These are phyloP conservation scores for Carterocephalus palaemon DNA, from an alignment of 2,888 invertebrate species.

Conservation along the genomic window DNA sequence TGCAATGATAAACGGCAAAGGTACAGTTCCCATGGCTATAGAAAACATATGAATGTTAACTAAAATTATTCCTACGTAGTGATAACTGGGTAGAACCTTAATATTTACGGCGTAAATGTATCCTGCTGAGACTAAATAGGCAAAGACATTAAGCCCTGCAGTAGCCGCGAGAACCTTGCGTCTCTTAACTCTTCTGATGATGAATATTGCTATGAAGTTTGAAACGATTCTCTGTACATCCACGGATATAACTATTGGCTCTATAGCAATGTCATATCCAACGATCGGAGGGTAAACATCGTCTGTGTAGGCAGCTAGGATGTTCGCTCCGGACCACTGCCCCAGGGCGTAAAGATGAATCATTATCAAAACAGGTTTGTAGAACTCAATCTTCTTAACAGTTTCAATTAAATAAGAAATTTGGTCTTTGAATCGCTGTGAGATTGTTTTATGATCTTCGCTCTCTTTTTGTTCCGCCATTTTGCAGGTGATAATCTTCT, in stretches of 20 bases:
- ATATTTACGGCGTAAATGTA: slow-evolving; percentile 25
- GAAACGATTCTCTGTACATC: slow-evolving; percentile 36
- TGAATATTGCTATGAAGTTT: slow-evolving; percentile 33
- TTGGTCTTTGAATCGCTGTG: background rate
- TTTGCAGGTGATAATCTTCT: slow-evolving; percentile 35
- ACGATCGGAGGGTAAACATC: slow-evolving; percentile 33
- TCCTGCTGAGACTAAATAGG: slow-evolving; percentile 21
- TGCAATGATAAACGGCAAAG: slow-evolving; percentile 50
- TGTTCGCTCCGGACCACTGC: slow-evolving; percentile 39
- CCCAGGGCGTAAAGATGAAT: slow-evolving; percentile 37
- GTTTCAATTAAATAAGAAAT: slow-evolving; percentile 27
- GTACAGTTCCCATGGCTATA: slow-evolving; percentile 29
- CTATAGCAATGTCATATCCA: slow-evolving; percentile 31
- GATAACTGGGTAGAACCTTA: slow-evolving; percentile 21
- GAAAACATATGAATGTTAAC: slow-evolving; percentile 31
- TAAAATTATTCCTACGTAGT: slow-evolving; percentile 27
- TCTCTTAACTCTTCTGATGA: slow-evolving; percentile 32
- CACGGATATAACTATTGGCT: slow-evolving; percentile 30
- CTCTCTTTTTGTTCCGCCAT: background rate
- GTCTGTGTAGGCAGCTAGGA: slow-evolving; percentile 36
- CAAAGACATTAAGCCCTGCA: slow-evolving; percentile 15
- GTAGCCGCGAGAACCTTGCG: slow-evolving; percentile 23
- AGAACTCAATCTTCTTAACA: slow-evolving; percentile 38
- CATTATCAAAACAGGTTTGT: slow-evolving; percentile 39
- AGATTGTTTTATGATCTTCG: background rate